Percentiles rank a stretch among this genome's conserved stretches.
phyloP scores from a whole-genome alignment of 92 coral and sea anemone genomes.

The Actinernus sp. region DNA sequence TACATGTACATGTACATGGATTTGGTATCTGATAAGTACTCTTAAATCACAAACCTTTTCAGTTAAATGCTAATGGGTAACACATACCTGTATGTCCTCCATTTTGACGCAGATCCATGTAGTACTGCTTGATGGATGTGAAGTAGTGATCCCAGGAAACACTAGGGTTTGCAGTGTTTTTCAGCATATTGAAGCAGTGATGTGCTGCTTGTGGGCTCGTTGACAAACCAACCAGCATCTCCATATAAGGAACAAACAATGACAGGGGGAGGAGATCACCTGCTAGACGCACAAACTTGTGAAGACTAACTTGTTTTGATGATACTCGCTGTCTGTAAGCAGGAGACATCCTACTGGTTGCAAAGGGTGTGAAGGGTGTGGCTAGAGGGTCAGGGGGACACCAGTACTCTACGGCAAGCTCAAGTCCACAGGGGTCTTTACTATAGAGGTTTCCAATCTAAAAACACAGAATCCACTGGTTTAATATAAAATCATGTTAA shows the following conservation, averaged over 20 bases:
- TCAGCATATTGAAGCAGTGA: conserved; percentile 92
- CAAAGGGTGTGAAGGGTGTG: conserved; percentile 67
- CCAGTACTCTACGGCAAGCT: conserved; percentile 92
- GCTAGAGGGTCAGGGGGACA: conserved; percentile 78
- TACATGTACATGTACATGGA: too few species aligned
- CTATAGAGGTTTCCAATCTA: conserved; percentile 93
- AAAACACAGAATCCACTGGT: too few species aligned
- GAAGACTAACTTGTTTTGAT: conserved; percentile 85
- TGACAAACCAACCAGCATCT: conserved; percentile 88
- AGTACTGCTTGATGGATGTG: conserved; percentile 91
- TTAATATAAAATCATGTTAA: too few species aligned
- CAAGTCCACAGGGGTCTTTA: conserved; percentile 81
- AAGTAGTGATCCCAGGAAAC: conserved; percentile 98
- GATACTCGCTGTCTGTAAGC: conserved; percentile 75
- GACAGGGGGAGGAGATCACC: conserved; percentile 93
- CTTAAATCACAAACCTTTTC: too few species aligned
- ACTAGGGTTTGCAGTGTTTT: conserved; percentile 82
- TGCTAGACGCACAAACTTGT: conserved; percentile 94
- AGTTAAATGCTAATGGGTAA: too few species aligned
- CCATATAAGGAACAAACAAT: conserved; percentile 94
- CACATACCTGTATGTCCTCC: conserved; percentile 67
- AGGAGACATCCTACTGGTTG: conserved; percentile 55
- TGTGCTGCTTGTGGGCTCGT: conserved; percentile 91
- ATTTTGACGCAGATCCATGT: conserved; percentile 89
- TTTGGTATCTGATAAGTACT: too few species aligned